Conservation (phyloP, 2,888 invertebrate genomes). For the Agapetus fuscipes region DNA sequence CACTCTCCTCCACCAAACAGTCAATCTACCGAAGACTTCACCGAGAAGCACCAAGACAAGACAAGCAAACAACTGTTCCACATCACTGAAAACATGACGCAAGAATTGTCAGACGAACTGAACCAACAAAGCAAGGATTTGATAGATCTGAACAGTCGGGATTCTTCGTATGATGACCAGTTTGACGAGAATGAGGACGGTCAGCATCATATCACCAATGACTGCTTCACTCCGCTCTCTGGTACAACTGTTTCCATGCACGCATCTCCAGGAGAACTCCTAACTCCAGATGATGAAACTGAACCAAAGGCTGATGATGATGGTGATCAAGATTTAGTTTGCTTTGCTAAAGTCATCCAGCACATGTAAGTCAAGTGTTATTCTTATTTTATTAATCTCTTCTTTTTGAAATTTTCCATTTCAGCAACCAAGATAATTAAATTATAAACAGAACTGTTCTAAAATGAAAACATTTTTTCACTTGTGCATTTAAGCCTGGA, state of each 20-base stretch:
- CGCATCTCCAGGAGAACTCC: no score
- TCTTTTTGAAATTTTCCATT: no score
- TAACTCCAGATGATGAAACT: neutral
- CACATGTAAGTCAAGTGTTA: constrained; percentile 38
- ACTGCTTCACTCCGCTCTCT: neutral
- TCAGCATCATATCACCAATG: no score
- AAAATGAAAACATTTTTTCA: no score
- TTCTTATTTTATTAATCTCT: no score
- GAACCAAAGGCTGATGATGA: neutral
- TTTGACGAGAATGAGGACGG: no score
- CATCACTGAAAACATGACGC: neutral
- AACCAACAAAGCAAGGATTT: no score
- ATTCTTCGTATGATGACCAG: no score
- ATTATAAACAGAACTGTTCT: no score
- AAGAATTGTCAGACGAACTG: neutral
- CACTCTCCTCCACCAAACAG: constrained; percentile 27
- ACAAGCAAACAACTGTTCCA: neutral
- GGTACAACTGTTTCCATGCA: neutral
- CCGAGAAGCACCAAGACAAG: neutral
- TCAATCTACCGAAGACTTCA: neutral
- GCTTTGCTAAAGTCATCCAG: constrained; percentile 40
- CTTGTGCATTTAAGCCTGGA: no score
- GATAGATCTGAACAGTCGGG: no score
- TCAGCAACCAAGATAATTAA: no score
- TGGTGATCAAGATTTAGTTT: constrained; percentile 32